Evolutionary conservation across 2,113 vertebrate species (phyloP).

Genomic region (Romanogobio albipinnatus): DNA sequence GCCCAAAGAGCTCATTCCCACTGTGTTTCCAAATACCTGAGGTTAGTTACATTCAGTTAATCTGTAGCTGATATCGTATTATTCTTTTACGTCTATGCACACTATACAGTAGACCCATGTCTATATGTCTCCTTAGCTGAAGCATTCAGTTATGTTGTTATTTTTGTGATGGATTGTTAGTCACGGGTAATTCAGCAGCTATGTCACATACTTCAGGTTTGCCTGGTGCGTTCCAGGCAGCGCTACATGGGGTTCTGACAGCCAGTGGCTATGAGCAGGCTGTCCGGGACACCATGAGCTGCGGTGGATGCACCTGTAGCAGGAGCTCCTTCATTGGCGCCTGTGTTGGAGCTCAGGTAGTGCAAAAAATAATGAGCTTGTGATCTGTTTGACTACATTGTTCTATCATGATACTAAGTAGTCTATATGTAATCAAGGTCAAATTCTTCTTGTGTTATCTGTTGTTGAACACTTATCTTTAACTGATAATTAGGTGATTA

Average conservation of each 20-base stretch:
- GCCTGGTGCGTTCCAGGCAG: constrained; percentile 78
- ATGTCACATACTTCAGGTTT: constrained; percentile 65
- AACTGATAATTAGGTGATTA: background rate
- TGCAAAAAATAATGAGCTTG: background rate
- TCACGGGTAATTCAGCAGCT: background rate
- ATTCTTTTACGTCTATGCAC: background rate
- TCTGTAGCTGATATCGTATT: background rate
- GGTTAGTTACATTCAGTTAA: constrained; percentile 56
- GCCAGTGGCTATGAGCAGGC: constrained; percentile 68
- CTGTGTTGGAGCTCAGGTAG: constrained; percentile 77
- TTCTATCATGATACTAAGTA: background rate
- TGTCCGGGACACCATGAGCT: constrained; percentile 74
- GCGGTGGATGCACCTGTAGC: constrained; percentile 78
- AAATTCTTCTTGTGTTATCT: constrained; percentile 10
- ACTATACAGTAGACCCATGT: background rate
- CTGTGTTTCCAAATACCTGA: constrained; percentile 75
- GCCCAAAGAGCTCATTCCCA: constrained; percentile 67
- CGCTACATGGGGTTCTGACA: constrained; percentile 76
- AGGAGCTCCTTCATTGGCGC: constrained; percentile 77
- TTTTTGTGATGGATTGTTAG: background rate
- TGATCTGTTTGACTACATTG: background rate
- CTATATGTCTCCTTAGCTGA: too few species aligned
- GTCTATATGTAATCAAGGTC: background rate
- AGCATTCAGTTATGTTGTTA: too few species aligned
- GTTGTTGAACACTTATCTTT: background rate